phyloP scores from a whole-genome alignment of 1,140 invertebrate genomes.

The Plutomurus gul region DNA sequence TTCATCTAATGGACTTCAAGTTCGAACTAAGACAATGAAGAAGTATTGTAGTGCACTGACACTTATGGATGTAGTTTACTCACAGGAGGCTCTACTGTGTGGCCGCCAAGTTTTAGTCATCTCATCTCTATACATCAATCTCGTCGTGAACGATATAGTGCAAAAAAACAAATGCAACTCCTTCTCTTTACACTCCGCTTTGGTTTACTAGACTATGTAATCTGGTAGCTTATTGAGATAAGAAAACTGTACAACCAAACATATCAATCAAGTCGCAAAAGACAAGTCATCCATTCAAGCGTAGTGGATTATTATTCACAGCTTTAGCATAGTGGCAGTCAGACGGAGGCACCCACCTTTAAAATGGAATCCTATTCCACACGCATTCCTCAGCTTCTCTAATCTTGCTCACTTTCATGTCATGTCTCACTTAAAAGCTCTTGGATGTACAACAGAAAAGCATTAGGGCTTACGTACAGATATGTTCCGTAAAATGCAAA shows the following conservation, averaged over 20 bases:
- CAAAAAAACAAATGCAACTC: slow-evolving; percentile 6
- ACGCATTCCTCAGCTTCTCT: background rate
- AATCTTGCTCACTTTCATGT: background rate
- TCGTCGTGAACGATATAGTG: background rate
- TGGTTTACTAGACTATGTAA: slow-evolving; percentile 24
- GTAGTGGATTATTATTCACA: slow-evolving; percentile 20
- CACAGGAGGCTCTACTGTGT: too few relatives aligned
- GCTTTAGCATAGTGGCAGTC: slow-evolving; percentile 14
- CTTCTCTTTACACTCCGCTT: background rate
- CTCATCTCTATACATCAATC: background rate
- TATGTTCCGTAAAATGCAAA: background rate
- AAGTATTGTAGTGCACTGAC: too few relatives aligned
- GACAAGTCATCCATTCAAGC: slow-evolving; percentile 34
- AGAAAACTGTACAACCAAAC: slow-evolving; percentile 26
- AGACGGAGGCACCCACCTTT: background rate
- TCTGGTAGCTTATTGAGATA: slow-evolving; percentile 14
- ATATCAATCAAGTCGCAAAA: slow-evolving; percentile 29
- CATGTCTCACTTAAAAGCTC: slow-evolving; percentile 1
- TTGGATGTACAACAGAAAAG: slow-evolving; percentile 8
- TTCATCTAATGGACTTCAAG: too few relatives aligned
- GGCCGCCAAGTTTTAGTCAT: background rate
- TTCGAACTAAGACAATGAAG: too few relatives aligned
- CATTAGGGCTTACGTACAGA: background rate
- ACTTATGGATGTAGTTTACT: too few relatives aligned
- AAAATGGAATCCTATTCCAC: background rate